phyloP scores from a whole-genome alignment of 2,888 invertebrate genomes.

The Nomada goodeniana region DNA sequence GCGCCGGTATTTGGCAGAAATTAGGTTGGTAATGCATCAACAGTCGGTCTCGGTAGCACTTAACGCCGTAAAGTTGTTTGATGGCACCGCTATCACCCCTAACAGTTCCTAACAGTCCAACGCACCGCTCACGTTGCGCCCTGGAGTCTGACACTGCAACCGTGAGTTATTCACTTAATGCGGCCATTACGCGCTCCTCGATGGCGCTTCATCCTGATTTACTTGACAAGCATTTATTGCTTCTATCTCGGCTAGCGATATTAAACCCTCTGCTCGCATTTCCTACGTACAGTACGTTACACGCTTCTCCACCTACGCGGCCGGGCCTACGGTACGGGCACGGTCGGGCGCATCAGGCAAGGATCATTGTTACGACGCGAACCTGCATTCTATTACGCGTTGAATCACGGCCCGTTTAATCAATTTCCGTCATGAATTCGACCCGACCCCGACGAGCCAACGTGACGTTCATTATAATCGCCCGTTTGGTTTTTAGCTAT shows the following conservation, averaged over 20 bases:
- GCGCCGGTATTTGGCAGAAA: slow-evolving; percentile 72
- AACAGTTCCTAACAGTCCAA: slow-evolving; percentile 77
- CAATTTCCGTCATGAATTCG: slow-evolving; percentile 11
- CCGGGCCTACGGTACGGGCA: slow-evolving; percentile 24
- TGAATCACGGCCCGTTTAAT: slow-evolving; percentile 18
- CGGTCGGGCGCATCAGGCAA: slow-evolving; percentile 30
- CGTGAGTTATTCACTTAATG: slow-evolving; percentile 84
- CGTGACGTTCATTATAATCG: too few species aligned
- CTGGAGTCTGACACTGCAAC: slow-evolving; percentile 73
- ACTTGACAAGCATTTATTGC: slow-evolving; percentile 83
- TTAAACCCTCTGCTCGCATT: slow-evolving; percentile 76
- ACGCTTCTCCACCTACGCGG: slow-evolving; percentile 39
- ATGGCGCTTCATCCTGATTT: slow-evolving; percentile 84
- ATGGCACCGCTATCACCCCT: slow-evolving; percentile 80
- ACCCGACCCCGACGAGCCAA: too few species aligned
- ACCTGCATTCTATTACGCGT: slow-evolving; percentile 1
- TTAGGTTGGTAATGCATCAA: slow-evolving; percentile 81
- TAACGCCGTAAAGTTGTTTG: slow-evolving; percentile 81
- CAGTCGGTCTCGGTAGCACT: slow-evolving; percentile 75
- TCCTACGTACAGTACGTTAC: slow-evolving; percentile 64
- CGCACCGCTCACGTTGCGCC: slow-evolving; percentile 68
- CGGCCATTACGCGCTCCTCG: slow-evolving; percentile 82
- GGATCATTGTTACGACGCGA: slow-evolving; percentile 14
- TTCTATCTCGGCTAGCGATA: slow-evolving; percentile 78
- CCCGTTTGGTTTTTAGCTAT: too few species aligned